Evolutionary conservation across 2,797 vertebrate genomes (phyloP), one percentile per base, ranked within the genome.

Genomic region (Megalops cyprinoides): DNA sequence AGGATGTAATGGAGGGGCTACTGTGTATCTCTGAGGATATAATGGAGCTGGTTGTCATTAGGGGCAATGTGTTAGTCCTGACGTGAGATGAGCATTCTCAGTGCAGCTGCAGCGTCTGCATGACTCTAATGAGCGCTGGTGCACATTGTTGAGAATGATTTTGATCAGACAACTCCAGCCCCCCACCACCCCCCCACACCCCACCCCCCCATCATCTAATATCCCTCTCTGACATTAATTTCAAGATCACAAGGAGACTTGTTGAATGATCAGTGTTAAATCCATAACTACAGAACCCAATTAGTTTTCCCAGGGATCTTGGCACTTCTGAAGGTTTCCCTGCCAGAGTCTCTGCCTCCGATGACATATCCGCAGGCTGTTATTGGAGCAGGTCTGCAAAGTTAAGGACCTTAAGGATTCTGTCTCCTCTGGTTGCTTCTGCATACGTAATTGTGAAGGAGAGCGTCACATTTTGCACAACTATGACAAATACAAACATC

Each of bases 211-310:
- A 58, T 58, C 55, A 58, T 58, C 5, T 58, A 67, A 67, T 67
- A 18, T 67, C 14, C 62, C 62, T 58, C 23, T 58, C 4, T 67
- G 56, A 69, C 74, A 77, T 55, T 77, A 34, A 55, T 82, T 82
- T 74, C 76, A 78, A 82, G 65, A 82, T 71, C 69, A 78, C 49
- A 71, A 67, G 76, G 53, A 77, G 62, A 77, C 49, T 81, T 77
- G 80, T 77, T 56, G 60, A 81, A 71, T 77, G 25, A 79, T 73
- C 65, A 28, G 42, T 58, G 62, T 74, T 78, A 76, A 81, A 77
- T 69, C 74, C 34, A 76, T 49, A 77, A 56, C 76, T 73, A 39
- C 76, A 10, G 76, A n/a, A 77, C 60, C 75, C 62, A 76, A 60
- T 78, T 78, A 82, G 23, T 69, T 58, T 65, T 53, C 58, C 65